Percentiles rank a stretch among this genome's conserved stretches.
Conservation (phyloP, 2,888 invertebrate genomes). For the Carcina quercana region DNA sequence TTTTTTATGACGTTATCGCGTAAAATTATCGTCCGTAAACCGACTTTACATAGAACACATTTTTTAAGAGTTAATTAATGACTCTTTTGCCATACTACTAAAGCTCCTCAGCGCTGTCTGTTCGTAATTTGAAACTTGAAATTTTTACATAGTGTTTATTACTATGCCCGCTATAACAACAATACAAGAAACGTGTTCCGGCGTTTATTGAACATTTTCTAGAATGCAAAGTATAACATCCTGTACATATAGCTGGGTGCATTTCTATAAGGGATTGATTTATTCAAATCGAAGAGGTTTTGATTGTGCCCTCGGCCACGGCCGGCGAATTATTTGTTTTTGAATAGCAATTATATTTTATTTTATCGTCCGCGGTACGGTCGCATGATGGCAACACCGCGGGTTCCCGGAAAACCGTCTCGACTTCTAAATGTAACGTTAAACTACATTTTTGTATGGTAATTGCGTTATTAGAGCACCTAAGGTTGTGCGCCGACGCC, state of each 20-base stretch:
- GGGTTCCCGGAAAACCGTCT: slow-evolving; percentile 63
- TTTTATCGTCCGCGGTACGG: slow-evolving; percentile 56
- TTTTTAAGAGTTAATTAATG: too few relatives aligned
- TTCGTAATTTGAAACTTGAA: too few relatives aligned
- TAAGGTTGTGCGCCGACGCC: background rate
- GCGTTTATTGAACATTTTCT: too few relatives aligned
- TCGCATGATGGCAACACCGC: slow-evolving; percentile 47
- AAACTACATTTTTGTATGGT: slow-evolving; percentile 34
- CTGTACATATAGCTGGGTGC: slow-evolving; percentile 54
- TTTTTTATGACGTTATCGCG: too few relatives aligned
- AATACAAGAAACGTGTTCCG: too few relatives aligned
- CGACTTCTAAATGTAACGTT: slow-evolving; percentile 16
- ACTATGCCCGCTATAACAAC: too few relatives aligned
- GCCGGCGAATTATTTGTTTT: slow-evolving; percentile 68
- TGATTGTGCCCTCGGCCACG: slow-evolving; percentile 60
- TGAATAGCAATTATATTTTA: slow-evolving; percentile 73
- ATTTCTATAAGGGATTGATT: slow-evolving; percentile 71
- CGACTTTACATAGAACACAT: too few relatives aligned
- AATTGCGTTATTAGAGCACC: slow-evolving; percentile 38
- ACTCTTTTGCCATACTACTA: too few relatives aligned
- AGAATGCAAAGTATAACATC: too few relatives aligned
- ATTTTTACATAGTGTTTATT: too few relatives aligned
- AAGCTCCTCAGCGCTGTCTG: too few relatives aligned
- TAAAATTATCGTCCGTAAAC: too few relatives aligned
- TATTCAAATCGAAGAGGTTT: slow-evolving; percentile 69